phyloP scores from a whole-genome alignment of 2,888 invertebrate species.

The Cancer borealis region DNA sequence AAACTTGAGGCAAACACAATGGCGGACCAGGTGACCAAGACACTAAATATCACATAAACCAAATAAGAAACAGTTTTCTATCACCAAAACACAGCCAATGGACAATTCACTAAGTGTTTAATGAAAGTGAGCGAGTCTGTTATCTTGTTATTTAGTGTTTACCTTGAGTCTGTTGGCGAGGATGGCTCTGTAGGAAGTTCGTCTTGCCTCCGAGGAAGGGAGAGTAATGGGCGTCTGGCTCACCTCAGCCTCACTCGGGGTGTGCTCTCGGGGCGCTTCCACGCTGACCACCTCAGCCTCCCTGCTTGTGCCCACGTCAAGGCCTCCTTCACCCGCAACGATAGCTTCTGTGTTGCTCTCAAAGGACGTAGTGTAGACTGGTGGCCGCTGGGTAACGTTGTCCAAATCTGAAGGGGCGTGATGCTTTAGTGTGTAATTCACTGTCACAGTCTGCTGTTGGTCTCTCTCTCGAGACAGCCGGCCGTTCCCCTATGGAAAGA shows the following conservation, averaged over 20 bases:
- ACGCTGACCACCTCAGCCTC: conserved; percentile 49
- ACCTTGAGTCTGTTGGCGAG: conserved; percentile 78
- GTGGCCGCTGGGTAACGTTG: conserved; percentile 72
- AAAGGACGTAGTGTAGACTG: conserved; percentile 80
- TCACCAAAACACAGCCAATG: background rate
- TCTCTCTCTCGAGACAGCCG: too few species aligned
- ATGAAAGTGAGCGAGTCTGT: background rate
- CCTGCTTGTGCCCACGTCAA: background rate
- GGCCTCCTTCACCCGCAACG: conserved; percentile 58
- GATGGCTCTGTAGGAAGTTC: conserved; percentile 81
- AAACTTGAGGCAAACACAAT: background rate
- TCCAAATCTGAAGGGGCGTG: conserved; percentile 62
- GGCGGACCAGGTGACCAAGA: background rate
- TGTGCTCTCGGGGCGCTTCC: conserved; percentile 9
- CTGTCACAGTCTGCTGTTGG: too few species aligned
- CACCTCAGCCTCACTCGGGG: conserved; percentile 41
- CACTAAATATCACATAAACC: background rate
- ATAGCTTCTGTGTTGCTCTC: conserved; percentile 80
- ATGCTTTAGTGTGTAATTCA: too few species aligned
- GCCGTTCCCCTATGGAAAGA: too few species aligned
- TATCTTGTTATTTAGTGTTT: background rate
- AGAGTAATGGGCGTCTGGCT: conserved; percentile 75
- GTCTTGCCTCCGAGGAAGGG: conserved; percentile 80
- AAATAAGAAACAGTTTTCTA: background rate
- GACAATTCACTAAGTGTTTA: background rate